These are phyloP conservation scores for Rhynchotus rufescens DNA, from an alignment of 2,797 vertebrate genomes.

Conservation along the genomic window DNA sequence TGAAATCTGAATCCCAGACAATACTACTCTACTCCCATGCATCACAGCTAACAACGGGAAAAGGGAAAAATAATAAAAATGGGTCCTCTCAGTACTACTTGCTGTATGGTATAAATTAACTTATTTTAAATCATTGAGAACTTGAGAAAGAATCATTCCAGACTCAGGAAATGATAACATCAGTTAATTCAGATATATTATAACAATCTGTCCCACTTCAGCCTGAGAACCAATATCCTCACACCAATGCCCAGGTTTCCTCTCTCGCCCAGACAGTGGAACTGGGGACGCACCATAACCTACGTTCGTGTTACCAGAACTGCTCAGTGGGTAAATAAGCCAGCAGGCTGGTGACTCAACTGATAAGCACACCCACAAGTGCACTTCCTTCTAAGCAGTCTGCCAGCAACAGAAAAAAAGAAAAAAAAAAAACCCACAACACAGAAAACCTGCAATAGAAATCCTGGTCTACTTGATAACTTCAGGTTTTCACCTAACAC, in stretches of 20 bases:
- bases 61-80: neutral
- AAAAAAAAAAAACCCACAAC: too few species aligned
- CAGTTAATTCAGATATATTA: neutral
- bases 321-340: neutral
- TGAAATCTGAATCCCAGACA: neutral
- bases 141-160: neutral
- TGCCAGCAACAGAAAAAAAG: neutral
- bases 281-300: neutral
- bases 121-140: neutral
- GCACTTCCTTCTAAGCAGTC: neutral
- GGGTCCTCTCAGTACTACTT: neutral
- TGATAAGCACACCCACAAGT: neutral
- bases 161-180: neutral
- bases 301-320: fast-evolving
- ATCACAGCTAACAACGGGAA: neutral
- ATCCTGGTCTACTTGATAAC: neutral
- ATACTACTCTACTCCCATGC: neutral
- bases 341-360: neutral
- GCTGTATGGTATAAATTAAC: fast-evolving
- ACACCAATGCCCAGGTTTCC: neutral
- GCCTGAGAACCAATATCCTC: neutral
- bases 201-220: neutral
- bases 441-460: neutral
- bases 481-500: neutral
- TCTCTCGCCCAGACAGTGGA: neutral